Evolutionary conservation across 1,140 invertebrate genomes (phyloP).

Genomic region (Megathymus violae): DNA sequence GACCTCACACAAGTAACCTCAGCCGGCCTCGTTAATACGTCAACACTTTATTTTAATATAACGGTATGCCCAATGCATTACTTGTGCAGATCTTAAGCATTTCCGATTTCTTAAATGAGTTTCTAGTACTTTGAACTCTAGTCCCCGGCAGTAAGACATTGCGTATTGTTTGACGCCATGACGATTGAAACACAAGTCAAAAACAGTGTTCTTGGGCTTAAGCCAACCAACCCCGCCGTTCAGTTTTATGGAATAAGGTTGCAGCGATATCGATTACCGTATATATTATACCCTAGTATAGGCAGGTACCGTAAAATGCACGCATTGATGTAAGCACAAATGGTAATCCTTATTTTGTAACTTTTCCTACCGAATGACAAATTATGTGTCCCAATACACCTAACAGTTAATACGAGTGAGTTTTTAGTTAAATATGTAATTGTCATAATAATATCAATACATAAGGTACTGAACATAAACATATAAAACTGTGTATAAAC

Average conservation of each 20-base stretch:
- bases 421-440: too few relatives aligned
- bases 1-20: slow-evolving; percentile 10
- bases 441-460: too few relatives aligned
- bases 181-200: slow-evolving; percentile 15
- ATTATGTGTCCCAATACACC: too few relatives aligned
- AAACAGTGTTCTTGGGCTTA: slow-evolving; percentile 15
- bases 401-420: too few relatives aligned
- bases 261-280: not conserved
- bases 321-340: too few relatives aligned
- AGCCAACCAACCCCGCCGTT: slow-evolving; percentile 14
- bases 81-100: slow-evolving; percentile 1
- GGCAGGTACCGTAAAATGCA: not conserved
- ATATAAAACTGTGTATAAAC: too few relatives aligned
- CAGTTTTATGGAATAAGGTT: slow-evolving; percentile 3
- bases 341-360: too few relatives aligned
- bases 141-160: not conserved
- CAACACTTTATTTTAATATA: slow-evolving; percentile 4
- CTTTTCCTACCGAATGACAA: too few relatives aligned
- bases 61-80: slow-evolving; percentile 11
- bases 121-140: not conserved
- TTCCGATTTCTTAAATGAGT: not conserved
- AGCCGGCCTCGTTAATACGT: not conserved
- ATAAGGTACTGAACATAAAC: too few relatives aligned
- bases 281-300: not conserved
- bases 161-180: slow-evolving; percentile 15